Evolutionary conservation across 2,797 vertebrate species (phyloP).

Genomic region (Microchirus variegatus): DNA sequence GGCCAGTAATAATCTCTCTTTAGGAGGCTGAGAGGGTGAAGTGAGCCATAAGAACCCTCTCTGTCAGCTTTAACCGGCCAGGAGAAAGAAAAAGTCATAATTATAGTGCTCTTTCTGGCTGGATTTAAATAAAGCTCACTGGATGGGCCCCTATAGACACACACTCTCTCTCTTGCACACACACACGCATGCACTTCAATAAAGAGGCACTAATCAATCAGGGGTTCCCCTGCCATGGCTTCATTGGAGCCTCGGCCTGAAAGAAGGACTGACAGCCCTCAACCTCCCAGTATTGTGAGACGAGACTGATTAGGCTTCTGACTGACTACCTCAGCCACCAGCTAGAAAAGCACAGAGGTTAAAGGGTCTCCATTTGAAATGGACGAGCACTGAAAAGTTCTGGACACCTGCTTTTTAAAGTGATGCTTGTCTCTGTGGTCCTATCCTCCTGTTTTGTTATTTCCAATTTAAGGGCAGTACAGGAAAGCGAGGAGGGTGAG

Average conservation of each 20-base stretch:
- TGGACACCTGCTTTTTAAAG: constrained; percentile 86
- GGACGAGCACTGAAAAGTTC: constrained; percentile 77
- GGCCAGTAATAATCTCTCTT: constrained; percentile 79
- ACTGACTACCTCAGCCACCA: constrained; percentile 79
- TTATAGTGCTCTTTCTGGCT: constrained; percentile 77
- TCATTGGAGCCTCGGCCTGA: constrained; percentile 76
- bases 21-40: constrained; percentile 76
- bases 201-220: constrained; percentile 85
- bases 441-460: constrained; percentile 74
- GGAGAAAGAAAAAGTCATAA: constrained; percentile 82
- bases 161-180: constrained; percentile 37
- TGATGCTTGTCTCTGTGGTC: constrained; percentile 73
- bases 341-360: constrained; percentile 77
- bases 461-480: constrained; percentile 72
- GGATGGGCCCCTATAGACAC: constrained; percentile 63
- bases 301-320: constrained; percentile 80
- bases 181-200: constrained; percentile 69
- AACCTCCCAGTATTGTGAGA: constrained; percentile 80
- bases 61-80: constrained; percentile 76
- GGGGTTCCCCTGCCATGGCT: constrained; percentile 72
- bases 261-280: constrained; percentile 83
- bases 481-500: constrained; percentile 52
- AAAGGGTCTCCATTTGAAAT: constrained; percentile 83
- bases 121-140: constrained; percentile 78
- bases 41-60: constrained; percentile 80